Conservation (phyloP, 2,113 vertebrate species). For the Pelecanus crispus region DNA sequence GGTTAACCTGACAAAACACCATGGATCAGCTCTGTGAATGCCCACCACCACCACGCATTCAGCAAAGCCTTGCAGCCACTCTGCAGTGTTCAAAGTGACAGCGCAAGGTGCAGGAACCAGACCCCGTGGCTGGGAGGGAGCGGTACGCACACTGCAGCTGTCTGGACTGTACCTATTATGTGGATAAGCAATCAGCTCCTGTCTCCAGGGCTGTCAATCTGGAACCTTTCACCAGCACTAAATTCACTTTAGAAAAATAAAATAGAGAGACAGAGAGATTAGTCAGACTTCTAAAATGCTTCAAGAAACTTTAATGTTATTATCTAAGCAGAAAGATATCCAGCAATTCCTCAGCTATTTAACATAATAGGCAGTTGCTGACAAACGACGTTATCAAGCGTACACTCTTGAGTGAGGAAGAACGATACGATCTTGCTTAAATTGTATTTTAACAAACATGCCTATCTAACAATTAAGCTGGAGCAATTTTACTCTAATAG, state of each 20-base stretch:
- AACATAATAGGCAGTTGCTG: slow-evolving; percentile 67
- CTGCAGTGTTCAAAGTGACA: neutral
- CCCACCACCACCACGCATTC: neutral
- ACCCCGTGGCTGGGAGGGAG: neutral
- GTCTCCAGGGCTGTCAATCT: slow-evolving; percentile 52
- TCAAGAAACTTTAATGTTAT: slow-evolving; percentile 55
- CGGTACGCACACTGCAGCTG: neutral
- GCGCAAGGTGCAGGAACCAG: neutral
- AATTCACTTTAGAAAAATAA: slow-evolving; percentile 64
- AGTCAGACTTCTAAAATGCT: slow-evolving; percentile 66
- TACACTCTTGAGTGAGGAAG: slow-evolving; percentile 48
- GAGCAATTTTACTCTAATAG: slow-evolving; percentile 62
- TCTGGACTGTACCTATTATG: slow-evolving; percentile 1
- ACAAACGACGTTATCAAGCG: slow-evolving; percentile 42
- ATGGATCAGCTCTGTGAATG: neutral
- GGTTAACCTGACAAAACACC: neutral
- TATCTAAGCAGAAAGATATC: slow-evolving; percentile 70
- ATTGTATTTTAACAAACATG: slow-evolving; percentile 68
- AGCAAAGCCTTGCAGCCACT: neutral
- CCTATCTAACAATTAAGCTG: slow-evolving; percentile 64
- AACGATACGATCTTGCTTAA: slow-evolving; percentile 30
- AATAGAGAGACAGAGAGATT: slow-evolving; percentile 55
- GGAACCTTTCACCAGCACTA: slow-evolving; percentile 56
- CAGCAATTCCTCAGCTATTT: slow-evolving; percentile 53
- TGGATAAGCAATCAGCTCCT: slow-evolving; percentile 51